A percentile compares a stretch with the other conserved stretches of the same genome.
Conservation (phyloP, 2,797 vertebrate genomes). For the Myotis findleyi region DNA sequence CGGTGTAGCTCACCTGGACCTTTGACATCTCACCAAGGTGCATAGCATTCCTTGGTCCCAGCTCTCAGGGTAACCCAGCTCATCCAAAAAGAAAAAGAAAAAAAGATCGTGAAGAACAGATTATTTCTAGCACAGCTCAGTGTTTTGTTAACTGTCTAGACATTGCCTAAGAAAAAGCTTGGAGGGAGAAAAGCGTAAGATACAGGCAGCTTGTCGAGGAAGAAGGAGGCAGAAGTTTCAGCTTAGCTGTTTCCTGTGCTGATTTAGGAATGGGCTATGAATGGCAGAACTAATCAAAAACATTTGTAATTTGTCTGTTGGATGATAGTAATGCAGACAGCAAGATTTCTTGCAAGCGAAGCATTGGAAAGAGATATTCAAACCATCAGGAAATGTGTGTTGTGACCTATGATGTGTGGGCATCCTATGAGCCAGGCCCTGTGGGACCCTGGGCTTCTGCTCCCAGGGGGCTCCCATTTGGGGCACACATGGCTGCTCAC, state of each 20-base stretch:
- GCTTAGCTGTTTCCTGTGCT: slow-evolving; percentile 77
- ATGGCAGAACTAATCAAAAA: slow-evolving; percentile 76
- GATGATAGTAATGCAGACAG: slow-evolving; percentile 60
- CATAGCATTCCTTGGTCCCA: background rate
- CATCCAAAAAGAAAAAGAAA: background rate
- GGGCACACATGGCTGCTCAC: background rate
- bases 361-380: slow-evolving; percentile 25
- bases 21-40: background rate
- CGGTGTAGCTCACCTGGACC: background rate
- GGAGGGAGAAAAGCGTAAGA: slow-evolving; percentile 41
- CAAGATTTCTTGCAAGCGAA: slow-evolving; percentile 60
- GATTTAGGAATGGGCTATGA: slow-evolving; percentile 71
- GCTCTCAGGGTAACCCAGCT: background rate
- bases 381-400: slow-evolving; percentile 31
- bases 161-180: slow-evolving; percentile 64
- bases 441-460: background rate
- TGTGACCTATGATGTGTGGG: background rate
- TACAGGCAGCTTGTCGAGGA: slow-evolving; percentile 65
- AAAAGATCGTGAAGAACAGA: background rate
- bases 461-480: too few relatives aligned
- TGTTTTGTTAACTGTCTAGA: slow-evolving; percentile 77
- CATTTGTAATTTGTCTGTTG: slow-evolving; percentile 69
- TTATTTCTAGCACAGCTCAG: slow-evolving; percentile 63
- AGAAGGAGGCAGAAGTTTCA: slow-evolving; percentile 75
- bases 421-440: background rate